phyloP scores from a whole-genome alignment of 2,113 vertebrate species.

The Pollimyrus isidori region DNA sequence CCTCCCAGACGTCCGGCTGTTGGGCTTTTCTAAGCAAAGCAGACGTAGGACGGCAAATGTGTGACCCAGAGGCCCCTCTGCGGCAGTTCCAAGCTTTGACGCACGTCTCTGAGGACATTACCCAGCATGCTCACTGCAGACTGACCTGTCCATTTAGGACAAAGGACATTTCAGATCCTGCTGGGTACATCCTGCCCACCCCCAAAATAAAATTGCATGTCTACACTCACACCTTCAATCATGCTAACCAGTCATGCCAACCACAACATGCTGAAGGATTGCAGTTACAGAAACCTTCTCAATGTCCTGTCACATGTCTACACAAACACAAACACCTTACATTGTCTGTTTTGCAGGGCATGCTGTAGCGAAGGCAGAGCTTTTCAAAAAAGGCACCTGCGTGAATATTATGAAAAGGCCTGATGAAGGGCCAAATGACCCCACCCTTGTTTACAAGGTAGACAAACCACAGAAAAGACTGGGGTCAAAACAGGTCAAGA shows the following conservation, averaged over 20 bases:
- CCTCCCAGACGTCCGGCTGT: neutral
- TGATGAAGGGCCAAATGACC: neutral
- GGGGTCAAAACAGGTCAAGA: neutral
- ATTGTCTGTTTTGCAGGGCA: neutral
- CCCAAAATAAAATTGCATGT: neutral
- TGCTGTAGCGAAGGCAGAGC: neutral
- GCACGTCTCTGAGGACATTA: neutral
- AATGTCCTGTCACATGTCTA: neutral
- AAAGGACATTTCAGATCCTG: neutral
- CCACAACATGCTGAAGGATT: neutral
- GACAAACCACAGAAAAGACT: neutral
- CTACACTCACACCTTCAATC: neutral
- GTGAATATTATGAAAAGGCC: neutral
- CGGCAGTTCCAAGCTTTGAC: neutral
- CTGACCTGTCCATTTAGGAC: neutral
- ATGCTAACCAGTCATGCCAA: neutral
- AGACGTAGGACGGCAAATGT: neutral
- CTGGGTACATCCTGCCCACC: neutral
- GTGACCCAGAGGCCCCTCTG: neutral
- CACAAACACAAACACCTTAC: neutral
- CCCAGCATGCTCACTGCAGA: neutral
- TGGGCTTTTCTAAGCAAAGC: neutral
- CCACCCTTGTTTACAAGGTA: slow-evolving; percentile 5
- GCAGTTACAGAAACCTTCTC: neutral
- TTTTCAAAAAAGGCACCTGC: neutral